Evolutionary conservation across 1,140 invertebrate species (phyloP), one percentile per base, ranked within the genome.

Genomic region (Notospermus geniculatus): DNA sequence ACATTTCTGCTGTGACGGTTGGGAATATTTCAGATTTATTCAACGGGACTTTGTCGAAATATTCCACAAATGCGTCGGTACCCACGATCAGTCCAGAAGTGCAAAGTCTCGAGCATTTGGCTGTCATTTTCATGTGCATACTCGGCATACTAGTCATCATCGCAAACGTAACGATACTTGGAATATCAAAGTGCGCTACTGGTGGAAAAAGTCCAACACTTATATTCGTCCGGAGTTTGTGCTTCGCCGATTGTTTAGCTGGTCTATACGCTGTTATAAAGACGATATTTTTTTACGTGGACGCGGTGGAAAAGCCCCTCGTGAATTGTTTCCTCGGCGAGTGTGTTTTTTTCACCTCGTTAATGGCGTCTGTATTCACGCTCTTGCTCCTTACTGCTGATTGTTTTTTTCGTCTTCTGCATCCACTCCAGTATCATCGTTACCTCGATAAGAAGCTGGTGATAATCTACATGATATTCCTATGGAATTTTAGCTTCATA

Each of bases 271-370:
- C 69, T 22, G 32, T 72, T n/a, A 68, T 68, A n/a, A 76, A 75
- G 66, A 66, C 64, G 28, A 22, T 68, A 1, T 61, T 73, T 39
- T 46, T 76, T 25, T 19, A 64, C 30, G 43, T 69, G 1, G 64
- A 73, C 17, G 41, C 41, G 17, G 54, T 66, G 0, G 50, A 63
- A 1, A 65, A 71, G 0, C 4, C 54, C 4, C 29, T 28, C 7
- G 29, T 55, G 17, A 72, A 75, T 59, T 75, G 71, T 59, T 78
- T 78, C 60, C 64, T 78, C 17, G 69, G 73, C n/a, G 76, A 78
- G 28, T 74, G 76, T 60, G 36, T 78, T 1, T 66, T 78, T 17
- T 65, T 76, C 39, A 70, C 74, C 0, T 70, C 69, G 11, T 66
- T 65, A 1, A 66, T 69, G 2, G 69, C 71, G 1, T 67, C 67